Conservation (phyloP, 2,888 invertebrate genomes). For the Tipula confusa region DNA sequence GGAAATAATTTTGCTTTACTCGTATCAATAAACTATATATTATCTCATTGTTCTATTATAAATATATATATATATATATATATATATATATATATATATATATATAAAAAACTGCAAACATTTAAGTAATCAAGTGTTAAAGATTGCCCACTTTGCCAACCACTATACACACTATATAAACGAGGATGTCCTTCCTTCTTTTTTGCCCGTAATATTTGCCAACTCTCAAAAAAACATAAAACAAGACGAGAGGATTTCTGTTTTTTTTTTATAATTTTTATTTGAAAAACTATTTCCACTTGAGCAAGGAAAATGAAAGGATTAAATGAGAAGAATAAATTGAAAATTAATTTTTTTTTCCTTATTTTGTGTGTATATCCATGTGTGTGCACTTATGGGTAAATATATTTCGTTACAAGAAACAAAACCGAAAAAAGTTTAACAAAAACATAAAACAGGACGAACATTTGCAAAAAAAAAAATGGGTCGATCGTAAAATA, state of each 20-base stretch:
- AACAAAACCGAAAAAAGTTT: background rate
- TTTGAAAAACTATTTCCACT: background rate
- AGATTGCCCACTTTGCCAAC: background rate
- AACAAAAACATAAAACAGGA: background rate
- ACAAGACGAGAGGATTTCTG: background rate
- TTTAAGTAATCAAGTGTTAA: background rate
- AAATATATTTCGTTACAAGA: background rate
- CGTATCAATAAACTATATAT: background rate
- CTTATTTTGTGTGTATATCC: background rate
- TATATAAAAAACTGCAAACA: background rate
- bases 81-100: no score
- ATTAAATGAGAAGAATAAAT: background rate
- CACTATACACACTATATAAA: background rate
- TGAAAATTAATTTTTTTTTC: background rate
- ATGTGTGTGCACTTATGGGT: background rate
- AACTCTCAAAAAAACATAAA: background rate
- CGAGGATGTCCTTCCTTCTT: no score
- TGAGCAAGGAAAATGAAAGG: background rate
- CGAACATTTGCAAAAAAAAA: no score
- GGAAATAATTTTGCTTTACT: background rate
- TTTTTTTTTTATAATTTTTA: background rate
- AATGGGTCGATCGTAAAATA: constrained; percentile 7
- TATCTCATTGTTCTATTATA: background rate
- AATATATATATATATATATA: no score
- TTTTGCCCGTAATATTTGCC: background rate